These are phyloP conservation scores for Drosophila erecta DNA, from an alignment of 1,140 invertebrate genomes.

Conservation along the genomic window DNA sequence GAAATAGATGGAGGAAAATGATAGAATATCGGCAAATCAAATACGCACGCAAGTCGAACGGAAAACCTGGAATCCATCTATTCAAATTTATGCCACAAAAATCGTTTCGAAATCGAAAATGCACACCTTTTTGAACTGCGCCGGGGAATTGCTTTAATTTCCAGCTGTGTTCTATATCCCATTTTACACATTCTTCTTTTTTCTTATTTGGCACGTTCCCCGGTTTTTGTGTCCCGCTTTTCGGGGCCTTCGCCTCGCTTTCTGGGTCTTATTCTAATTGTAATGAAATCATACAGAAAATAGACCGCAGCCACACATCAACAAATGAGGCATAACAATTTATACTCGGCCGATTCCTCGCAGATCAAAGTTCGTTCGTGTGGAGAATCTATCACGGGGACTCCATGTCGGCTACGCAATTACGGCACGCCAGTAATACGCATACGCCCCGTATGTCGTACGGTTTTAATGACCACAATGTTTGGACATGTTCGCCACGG, in stretches of 20 bases:
- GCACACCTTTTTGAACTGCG: constrained; percentile 66
- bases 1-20: constrained; percentile 12
- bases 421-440: constrained; percentile 4
- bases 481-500: neutral
- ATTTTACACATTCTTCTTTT: neutral
- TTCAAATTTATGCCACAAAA: constrained; percentile 21
- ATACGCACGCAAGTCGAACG: constrained; percentile 14
- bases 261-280: constrained; percentile 39
- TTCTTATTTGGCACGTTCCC: constrained; percentile 14
- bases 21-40: constrained; percentile 2
- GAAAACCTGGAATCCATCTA: constrained; percentile 25
- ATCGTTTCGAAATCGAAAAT: constrained; percentile 23
- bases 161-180: constrained; percentile 36
- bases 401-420: constrained; percentile 13
- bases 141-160: constrained; percentile 57
- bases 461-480: constrained; percentile 9
- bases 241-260: constrained; percentile 36
- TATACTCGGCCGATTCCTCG: constrained; percentile 42
- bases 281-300: constrained; percentile 67
- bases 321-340: constrained; percentile 35
- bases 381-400: neutral
- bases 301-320: constrained; percentile 46
- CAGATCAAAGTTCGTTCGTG: constrained; percentile 59
- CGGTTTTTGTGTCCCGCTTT: constrained; percentile 10
- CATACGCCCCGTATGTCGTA: constrained; percentile 19